Conservation (phyloP, 2,797 vertebrate genomes). For the Brachyalestes nurse region DNA sequence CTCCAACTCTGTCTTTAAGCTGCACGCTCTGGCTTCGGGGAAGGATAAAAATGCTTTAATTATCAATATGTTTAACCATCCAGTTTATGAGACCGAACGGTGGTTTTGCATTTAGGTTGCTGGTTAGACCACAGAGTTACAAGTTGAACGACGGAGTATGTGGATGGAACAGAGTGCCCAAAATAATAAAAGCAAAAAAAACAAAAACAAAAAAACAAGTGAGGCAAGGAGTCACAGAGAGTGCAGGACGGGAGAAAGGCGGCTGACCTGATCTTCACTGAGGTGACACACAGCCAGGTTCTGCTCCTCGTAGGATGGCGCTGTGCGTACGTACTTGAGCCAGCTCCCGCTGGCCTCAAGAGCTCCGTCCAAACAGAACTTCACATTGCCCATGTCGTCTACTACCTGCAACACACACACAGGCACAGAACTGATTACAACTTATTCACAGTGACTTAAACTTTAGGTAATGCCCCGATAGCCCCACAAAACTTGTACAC, state of each 20-base stretch:
- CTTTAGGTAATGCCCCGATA: background rate
- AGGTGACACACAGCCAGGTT: slow-evolving; percentile 89
- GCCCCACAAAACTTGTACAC: background rate
- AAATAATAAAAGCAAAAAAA: background rate
- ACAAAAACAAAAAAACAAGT: background rate
- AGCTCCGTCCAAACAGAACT: slow-evolving; percentile 84
- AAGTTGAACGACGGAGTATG: background rate
- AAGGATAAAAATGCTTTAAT: slow-evolving; percentile 11
- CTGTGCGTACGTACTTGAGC: slow-evolving; percentile 92
- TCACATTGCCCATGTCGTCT: slow-evolving; percentile 86
- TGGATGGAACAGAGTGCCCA: background rate
- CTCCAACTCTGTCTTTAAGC: background rate
- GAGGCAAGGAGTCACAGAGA: slow-evolving; percentile 8
- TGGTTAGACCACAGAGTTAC: background rate
- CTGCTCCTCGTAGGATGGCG: slow-evolving; percentile 88
- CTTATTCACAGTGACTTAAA: background rate
- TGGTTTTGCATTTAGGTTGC: slow-evolving; percentile 20
- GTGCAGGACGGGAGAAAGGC: background rate
- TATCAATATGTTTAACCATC: slow-evolving; percentile 9
- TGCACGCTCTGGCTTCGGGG: slow-evolving; percentile 16
- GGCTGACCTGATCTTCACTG: slow-evolving; percentile 90
- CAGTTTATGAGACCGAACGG: slow-evolving; percentile 13
- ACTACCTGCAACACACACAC: slow-evolving; percentile 78
- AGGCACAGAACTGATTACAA: slow-evolving; percentile 5
- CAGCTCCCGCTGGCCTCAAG: slow-evolving; percentile 83